These are phyloP conservation scores for Argyrosomus japonicus DNA, from an alignment of 2,113 vertebrate genomes.

Conservation along the genomic window DNA sequence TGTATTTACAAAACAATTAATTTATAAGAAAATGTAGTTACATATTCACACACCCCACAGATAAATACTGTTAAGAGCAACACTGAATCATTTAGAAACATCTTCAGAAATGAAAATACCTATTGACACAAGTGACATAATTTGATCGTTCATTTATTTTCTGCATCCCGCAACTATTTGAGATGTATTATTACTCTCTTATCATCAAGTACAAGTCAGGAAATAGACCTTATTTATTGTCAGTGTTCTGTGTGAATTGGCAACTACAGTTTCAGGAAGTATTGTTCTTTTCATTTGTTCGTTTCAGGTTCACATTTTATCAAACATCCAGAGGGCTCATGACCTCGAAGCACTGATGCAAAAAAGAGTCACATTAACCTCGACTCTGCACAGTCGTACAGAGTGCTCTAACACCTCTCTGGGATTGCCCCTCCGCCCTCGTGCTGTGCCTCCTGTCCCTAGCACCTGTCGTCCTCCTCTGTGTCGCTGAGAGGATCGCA, in stretches of 20 bases:
- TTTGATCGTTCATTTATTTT: conserved; percentile 57
- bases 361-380: conserved; percentile 52
- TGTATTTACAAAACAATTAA: conserved; percentile 77
- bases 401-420: conserved; percentile 48
- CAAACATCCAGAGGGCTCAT: conserved; percentile 52
- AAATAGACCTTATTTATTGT: conserved; percentile 75
- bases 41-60: conserved; percentile 82
- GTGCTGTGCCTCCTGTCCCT: conserved; percentile 71
- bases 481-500: conserved; percentile 94
- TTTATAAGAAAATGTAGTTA: conserved; percentile 81
- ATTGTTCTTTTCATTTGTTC: conserved; percentile 48
- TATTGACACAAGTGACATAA: conserved; percentile 69
- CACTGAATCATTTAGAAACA: conserved; percentile 75
- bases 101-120: conserved; percentile 72
- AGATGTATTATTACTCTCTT: conserved; percentile 64
- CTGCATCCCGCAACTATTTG: conserved; percentile 43
- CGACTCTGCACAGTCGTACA: conserved; percentile 24
- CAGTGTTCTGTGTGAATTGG: conserved; percentile 74
- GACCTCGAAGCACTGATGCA: conserved; percentile 48
- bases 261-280: conserved; percentile 76
- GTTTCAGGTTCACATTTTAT: conserved; percentile 53
- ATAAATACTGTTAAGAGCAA: conserved; percentile 75
- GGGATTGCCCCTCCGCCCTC: conserved; percentile 21
- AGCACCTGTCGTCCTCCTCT: conserved; percentile 96
- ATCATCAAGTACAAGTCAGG: conserved; percentile 75